Base-by-base conservation (phyloP, 1,140 invertebrate genomes). In the Macrosteles quadrilineatus region DNA sequence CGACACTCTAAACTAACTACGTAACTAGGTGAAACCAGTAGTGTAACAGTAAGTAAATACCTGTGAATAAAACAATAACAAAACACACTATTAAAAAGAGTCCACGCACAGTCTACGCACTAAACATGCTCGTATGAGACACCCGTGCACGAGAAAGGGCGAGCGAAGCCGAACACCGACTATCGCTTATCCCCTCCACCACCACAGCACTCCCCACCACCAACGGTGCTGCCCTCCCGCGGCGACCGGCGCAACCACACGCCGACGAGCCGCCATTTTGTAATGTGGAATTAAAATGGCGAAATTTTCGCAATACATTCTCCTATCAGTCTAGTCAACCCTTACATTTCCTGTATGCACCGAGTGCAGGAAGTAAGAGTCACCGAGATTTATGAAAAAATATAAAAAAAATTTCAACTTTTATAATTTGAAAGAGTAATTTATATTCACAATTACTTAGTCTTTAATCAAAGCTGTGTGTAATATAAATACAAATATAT, bases 221-320 rank as follows among this genome's bases (percentile, higher is more conserved):
- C 21, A 25, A 2, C 55, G 27, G 21, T 59, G 55, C 27, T 59
- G 55, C 27, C 27, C 55, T 59, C 55, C 47, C 55, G 55, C 55
- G 55, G 21, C 55, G 6, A 4, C 55, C 55, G 12, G 14, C 55
- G 12, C 21, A 14, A 59, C 55, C 21, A 59, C 55, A 23, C 21
- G 11, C 21, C 27, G 23, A n/a, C n/a, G n/a, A n/a, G 55, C 55
- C 55, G 25, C 55, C 55, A 59, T 59, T 59, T 59, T 59, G 27
- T 59, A 59, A 59, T 21, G 55, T 59, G 55, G 27, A 59, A 59
- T 59, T 59, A 59, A 59, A 59, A 59, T 59, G 55, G 55, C 55
- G 55, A 59, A 59, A 59, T 59, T 59, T 59, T 30, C 32, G 32
- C 32, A 36, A 36, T 36, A 36, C 32, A 36, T 36, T 36, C 32